Evolutionary conservation across 2,113 vertebrate genomes (phyloP).

Genomic region (Panurus biarmicus): DNA sequence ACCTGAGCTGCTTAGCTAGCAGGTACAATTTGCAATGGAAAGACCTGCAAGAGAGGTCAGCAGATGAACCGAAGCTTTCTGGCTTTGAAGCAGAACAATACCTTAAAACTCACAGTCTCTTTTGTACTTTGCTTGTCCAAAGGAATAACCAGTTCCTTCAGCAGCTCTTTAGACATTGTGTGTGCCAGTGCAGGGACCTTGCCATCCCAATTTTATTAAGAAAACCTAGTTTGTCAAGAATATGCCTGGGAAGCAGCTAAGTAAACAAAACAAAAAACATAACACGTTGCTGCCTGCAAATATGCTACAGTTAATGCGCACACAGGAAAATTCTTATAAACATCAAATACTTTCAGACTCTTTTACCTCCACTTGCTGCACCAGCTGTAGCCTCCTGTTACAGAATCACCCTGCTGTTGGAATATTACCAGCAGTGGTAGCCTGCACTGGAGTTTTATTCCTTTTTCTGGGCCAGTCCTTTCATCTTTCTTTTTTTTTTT

Average conservation of each 20-base stretch:
- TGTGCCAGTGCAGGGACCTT: neutral
- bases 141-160: neutral
- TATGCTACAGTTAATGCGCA: neutral
- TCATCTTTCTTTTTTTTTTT: neutral
- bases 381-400: neutral
- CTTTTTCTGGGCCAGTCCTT: conserved; percentile 3
- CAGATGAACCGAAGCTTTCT: neutral
- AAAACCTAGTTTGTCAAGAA: neutral
- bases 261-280: neutral
- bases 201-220: neutral
- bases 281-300: neutral
- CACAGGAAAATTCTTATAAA: neutral
- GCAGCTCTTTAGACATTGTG: neutral
- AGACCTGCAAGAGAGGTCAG: neutral
- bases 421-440: neutral
- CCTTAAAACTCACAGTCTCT: neutral
- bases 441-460: neutral
- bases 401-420: neutral
- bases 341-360: neutral
- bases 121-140: neutral
- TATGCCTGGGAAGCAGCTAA: neutral
- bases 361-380: neutral
- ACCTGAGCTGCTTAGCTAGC: neutral
- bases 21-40: neutral
- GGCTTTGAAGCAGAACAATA: neutral